Conservation (phyloP, 2,888 invertebrate genomes). For the Lagria hirta region DNA sequence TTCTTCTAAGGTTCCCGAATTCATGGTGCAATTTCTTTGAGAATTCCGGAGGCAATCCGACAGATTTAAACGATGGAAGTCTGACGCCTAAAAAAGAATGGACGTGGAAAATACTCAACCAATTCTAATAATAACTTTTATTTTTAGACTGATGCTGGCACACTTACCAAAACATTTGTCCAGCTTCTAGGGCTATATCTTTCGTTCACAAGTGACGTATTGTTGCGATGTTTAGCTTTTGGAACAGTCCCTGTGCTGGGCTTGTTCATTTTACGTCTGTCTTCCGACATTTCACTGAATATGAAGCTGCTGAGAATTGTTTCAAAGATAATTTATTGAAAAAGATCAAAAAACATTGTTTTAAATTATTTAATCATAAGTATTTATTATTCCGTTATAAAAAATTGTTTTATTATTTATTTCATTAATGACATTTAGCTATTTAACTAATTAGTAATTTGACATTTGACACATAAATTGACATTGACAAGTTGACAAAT, state of each 20-base stretch:
- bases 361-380: too few relatives aligned
- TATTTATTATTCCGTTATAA: too few relatives aligned
- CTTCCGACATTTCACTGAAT: conserved; percentile 51
- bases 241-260: conserved; percentile 67
- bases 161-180: conserved; percentile 51
- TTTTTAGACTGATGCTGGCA: conserved; percentile 21
- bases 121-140: conserved; percentile 19
- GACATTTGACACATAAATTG: too few relatives aligned
- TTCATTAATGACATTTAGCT: too few relatives aligned
- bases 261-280: conserved; percentile 47
- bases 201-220: conserved; percentile 34
- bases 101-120: conserved; percentile 15
- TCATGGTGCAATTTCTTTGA: conserved; percentile 39
- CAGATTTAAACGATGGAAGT: conserved; percentile 38
- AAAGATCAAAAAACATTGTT: too few relatives aligned
- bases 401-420: too few relatives aligned
- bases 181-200: conserved; percentile 41
- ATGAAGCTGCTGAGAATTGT: too few relatives aligned
- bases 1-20: conserved; percentile 35
- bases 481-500: too few relatives aligned
- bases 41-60: conserved; percentile 40
- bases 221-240: conserved; percentile 55
- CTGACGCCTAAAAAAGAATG: conserved; percentile 39
- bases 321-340: too few relatives aligned
- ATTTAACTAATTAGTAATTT: too few relatives aligned